Base-by-base conservation (phyloP, 2,797 vertebrate genomes). In the Enoplosus armatus region DNA sequence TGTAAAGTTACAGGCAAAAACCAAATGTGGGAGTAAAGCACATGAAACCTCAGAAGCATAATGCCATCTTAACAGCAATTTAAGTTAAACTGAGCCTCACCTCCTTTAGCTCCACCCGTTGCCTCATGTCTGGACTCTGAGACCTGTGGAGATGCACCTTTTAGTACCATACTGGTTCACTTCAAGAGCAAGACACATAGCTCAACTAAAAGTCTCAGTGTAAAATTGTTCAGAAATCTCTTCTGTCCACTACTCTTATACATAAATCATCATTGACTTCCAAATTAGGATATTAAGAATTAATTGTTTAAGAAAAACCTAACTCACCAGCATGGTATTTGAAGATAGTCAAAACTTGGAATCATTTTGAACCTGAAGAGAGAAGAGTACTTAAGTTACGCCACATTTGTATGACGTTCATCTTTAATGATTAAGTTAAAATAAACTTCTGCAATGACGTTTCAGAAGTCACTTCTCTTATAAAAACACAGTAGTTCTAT, bases 161-260 rank as follows among this genome's bases (percentile, higher is more conserved):
- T 87, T 43, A 87, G 50, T 16, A 24, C 1, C 3, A 5, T 4
- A 0, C 7, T 20, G 2, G 0, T 0, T 1, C 8, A 22, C 11
- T 6, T 0, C 0, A 2, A 5, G 0, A 1, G 15, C 12, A 29
- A 6, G 1, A 1, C n/a, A 1, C 0, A 0, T 0, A 3, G 0
- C 0, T 0, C 7, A 0, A 9, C 9, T 3, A 1, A 24, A 90
- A 94, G 96, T 95, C 96, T 99, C 97, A 98, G 97, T 70, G 1
- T 58, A 4, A n/a, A 12, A 47, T 64, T 83, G 77, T 8, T 98
- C 97, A 98, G 97, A 99, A 98, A 99, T 90, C 65, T 53, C 75
- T 96, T 96, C 97, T 98, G 97, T 95, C 97, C 97, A 99, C 97
- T 99, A 99, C 97, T 98, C 97, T 97, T 94, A 85, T 0, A 53